Evolutionary conservation across 2,113 vertebrate genomes (phyloP).

Genomic region (Fregetta grallaria): DNA sequence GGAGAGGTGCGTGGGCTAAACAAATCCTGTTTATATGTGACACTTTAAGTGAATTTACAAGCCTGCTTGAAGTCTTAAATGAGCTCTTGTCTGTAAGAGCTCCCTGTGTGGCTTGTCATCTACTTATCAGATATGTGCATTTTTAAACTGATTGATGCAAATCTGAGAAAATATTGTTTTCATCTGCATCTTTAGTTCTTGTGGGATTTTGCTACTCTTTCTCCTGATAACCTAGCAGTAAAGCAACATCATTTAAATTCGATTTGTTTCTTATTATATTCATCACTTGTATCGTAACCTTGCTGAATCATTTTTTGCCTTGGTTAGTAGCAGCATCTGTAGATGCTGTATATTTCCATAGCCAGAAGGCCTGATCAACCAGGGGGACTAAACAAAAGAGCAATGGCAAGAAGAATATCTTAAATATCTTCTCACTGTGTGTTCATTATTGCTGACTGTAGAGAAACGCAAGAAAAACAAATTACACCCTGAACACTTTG

Average conservation of each 20-base stretch:
- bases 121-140: neutral
- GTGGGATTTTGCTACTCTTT: neutral
- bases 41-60: neutral
- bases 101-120: neutral
- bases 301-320: neutral
- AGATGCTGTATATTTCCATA: neutral
- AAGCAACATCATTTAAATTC: neutral
- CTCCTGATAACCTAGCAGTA: neutral
- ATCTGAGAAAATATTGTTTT: neutral
- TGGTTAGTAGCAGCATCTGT: neutral
- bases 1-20: neutral
- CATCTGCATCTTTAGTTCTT: neutral
- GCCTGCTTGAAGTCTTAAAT: neutral
- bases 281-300: rapidly evolving
- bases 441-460: neutral
- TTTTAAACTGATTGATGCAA: neutral
- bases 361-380: neutral
- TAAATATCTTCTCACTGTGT: neutral
- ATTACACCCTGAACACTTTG: neutral
- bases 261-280: neutral
- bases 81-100: neutral
- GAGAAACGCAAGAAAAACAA: neutral
- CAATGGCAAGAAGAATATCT: neutral
- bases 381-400: neutral
- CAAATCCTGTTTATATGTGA: neutral